Evolutionary conservation across 2,113 vertebrate species (phyloP).

Genomic region (Ailurus styani): DNA sequence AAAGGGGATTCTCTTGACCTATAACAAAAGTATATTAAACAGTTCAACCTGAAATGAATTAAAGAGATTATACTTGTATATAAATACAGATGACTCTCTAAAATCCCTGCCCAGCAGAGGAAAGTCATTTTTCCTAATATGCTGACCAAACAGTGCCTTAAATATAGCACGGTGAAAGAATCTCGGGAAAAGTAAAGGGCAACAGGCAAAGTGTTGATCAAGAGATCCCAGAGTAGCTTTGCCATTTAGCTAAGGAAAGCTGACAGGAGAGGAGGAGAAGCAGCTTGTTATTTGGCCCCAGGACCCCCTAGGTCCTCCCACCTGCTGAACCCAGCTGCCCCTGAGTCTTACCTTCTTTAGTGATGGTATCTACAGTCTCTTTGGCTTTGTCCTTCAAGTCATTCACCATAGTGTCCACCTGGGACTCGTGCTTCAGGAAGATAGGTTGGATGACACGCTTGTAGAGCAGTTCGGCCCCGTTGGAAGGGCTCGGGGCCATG

Average conservation of each 20-base stretch:
- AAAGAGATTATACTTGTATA: not conserved
- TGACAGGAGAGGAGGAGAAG: not conserved
- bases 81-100: not conserved
- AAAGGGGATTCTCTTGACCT: not conserved
- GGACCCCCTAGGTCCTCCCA: not conserved
- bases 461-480: conserved; percentile 92
- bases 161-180: not conserved
- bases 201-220: not conserved
- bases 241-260: not conserved
- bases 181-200: not conserved
- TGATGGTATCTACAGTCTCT: conserved; percentile 91
- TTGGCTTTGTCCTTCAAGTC: conserved; percentile 93
- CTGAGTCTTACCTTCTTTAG: conserved; percentile 88
- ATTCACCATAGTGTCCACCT: conserved; percentile 88
- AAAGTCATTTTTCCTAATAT: not conserved
- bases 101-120: not conserved
- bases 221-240: not conserved
- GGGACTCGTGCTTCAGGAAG: conserved; percentile 92
- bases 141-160: not conserved
- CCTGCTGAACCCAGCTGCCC: rapidly evolving
- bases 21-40: not conserved
- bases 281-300: not conserved
- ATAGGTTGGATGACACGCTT: conserved; percentile 90
- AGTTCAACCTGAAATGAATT: not conserved
- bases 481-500: conserved; percentile 93